Percentiles rank a stretch among this genome's conserved stretches.
Evolutionary conservation across 1,140 invertebrate genomes (phyloP).

Genomic region (Oreohelix idahoensis): DNA sequence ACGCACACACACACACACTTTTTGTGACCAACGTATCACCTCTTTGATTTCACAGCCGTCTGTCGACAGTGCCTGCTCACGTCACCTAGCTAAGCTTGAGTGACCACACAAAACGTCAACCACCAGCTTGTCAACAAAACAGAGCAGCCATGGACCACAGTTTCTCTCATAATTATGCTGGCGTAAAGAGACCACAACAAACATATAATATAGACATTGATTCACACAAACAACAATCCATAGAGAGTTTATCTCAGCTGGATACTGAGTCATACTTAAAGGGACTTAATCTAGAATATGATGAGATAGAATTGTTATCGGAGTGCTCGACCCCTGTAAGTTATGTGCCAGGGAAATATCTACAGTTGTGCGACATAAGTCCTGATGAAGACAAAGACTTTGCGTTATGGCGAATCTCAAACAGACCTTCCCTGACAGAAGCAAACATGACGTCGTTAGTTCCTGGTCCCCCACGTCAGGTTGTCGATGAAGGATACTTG

Average conservation of each 20-base stretch:
- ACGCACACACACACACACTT: too few relatives aligned
- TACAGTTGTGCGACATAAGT: slow-evolving; percentile 23
- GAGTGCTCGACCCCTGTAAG: slow-evolving; percentile 34
- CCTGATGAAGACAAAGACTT: not conserved
- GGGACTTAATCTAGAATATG: slow-evolving; percentile 27
- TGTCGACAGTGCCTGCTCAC: too few relatives aligned
- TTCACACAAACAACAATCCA: not conserved
- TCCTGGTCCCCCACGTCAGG: not conserved
- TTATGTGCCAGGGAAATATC: slow-evolving; percentile 17
- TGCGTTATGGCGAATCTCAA: slow-evolving; percentile 20
- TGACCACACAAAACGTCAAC: too few relatives aligned
- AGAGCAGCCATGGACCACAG: too few relatives aligned
- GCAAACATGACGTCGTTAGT: not conserved
- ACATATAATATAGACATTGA: not conserved
- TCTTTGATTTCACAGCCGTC: too few relatives aligned
- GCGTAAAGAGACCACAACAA: not conserved
- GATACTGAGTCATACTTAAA: not conserved
- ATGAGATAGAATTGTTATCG: slow-evolving; percentile 27
- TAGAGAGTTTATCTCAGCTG: not conserved
- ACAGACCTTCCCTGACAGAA: not conserved
- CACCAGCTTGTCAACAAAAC: too few relatives aligned
- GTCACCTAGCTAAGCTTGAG: too few relatives aligned
- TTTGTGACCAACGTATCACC: too few relatives aligned
- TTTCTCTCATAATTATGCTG: too few relatives aligned
- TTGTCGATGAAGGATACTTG: not conserved